Base-by-base conservation (phyloP, 2,113 vertebrate species). In the Pomatorhinus ruficollis region DNA sequence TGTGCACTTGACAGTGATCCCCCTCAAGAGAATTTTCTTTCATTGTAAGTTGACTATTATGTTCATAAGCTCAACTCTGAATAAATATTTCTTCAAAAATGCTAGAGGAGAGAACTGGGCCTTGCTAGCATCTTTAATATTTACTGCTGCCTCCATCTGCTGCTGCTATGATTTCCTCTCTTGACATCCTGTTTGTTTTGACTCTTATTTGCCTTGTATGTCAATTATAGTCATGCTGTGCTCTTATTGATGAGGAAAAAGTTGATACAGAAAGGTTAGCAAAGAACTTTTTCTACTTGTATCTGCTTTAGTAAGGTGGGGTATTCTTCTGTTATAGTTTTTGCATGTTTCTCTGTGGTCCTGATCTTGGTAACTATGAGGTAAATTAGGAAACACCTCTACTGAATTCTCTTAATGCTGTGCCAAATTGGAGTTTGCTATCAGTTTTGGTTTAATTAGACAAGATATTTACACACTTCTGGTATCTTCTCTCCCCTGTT, bases 81-180 rank as follows among this genome's bases (percentile, higher is more conserved):
- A 71, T 52, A 95, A 87, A 53, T 92, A 63, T 25, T 86, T 54
- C 8, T 37, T 60, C 11, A 68, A 40, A 90, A 71, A 71, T 56
- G 31, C 24, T 10, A 52, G 72, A 54, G 54, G 31, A 71, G 64
- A 75, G 47, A 72, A 37, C 14, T 42, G 20, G 72, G 30, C 64
- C 35, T 70, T 93, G 76, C 60, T 47, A 87, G 42, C 35, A 69
- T 81, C 16, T 75, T 78, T 87, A 75, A 25, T 65, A 15, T 90
- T 92, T 92, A 82, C 47, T 84, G 30, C 76, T 72, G 54, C 33
- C 28, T 95, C 75, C 79, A 83, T 93, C 88, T 95, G 88, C 59
- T 95, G n/a, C 49, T 93, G 47, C 19, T 88, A 15, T 68, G 35
- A 54, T 88, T 87, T 90, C 16, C 4, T 75, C 72, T 83, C 52